Evolutionary conservation across 2,797 vertebrate species (phyloP).

Genomic region (Danio albolineatus): DNA sequence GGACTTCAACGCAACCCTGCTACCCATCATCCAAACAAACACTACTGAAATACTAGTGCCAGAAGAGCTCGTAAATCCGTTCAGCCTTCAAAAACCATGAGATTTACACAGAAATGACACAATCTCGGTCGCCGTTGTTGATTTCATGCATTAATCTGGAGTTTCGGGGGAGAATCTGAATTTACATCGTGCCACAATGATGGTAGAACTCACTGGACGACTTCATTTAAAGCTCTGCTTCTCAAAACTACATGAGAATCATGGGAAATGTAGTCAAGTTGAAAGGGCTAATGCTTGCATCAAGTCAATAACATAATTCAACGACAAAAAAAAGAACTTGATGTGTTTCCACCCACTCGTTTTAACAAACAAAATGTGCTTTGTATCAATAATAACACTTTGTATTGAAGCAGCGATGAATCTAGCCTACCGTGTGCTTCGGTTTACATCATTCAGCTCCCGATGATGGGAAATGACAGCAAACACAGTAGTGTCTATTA

Average conservation of each 20-base stretch:
- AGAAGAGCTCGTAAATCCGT: constrained; percentile 36
- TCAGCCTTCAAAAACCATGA: constrained; percentile 4
- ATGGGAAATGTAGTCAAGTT: background rate
- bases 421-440: constrained; percentile 37
- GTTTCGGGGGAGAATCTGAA: background rate
- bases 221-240: constrained; percentile 27
- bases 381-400: constrained; percentile 38
- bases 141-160: constrained; percentile 44
- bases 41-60: constrained; percentile 37
- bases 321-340: background rate
- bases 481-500: constrained; percentile 41
- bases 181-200: constrained; percentile 33
- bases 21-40: constrained; percentile 40
- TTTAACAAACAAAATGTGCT: constrained; percentile 26
- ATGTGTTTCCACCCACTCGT: background rate
- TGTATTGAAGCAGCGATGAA: constrained; percentile 47
- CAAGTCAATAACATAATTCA: constrained; percentile 19
- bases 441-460: constrained; percentile 38
- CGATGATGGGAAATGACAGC: background rate
- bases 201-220: background rate
- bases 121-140: constrained; percentile 28
- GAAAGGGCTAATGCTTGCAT: constrained; percentile 21
- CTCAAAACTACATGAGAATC: background rate
- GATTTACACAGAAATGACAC: constrained; percentile 41
- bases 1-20: constrained; percentile 36